Evolutionary conservation across 2,888 invertebrate genomes (phyloP).

Genomic region (Ichneumoninae sp.): DNA sequence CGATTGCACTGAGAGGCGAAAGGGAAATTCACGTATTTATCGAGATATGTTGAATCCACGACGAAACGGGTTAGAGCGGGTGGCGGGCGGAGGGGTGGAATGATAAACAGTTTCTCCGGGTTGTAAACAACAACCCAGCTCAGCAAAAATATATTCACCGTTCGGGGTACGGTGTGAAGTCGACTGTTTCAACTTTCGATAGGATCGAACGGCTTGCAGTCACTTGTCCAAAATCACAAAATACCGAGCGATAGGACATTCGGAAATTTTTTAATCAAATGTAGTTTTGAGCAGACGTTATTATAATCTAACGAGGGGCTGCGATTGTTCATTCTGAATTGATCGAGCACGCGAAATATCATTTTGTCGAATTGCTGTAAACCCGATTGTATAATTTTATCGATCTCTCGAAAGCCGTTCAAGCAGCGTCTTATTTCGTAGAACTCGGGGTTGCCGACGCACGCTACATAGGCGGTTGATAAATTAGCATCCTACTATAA

Average conservation of each 20-base stretch:
- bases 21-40: conserved; percentile 44
- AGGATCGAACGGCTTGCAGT: neutral
- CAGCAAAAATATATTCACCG: conserved; percentile 76
- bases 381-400: too few relatives aligned
- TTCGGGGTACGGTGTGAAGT: conserved; percentile 64
- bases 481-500: too few relatives aligned
- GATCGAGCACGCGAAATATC: too few relatives aligned
- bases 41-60: conserved; percentile 46
- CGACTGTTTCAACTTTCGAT: conserved; percentile 12
- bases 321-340: too few relatives aligned
- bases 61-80: conserved; percentile 21
- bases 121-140: conserved; percentile 78
- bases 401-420: too few relatives aligned
- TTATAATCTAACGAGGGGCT: too few relatives aligned
- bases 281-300: neutral
- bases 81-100: conserved; percentile 60
- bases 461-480: too few relatives aligned
- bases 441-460: too few relatives aligned
- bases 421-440: too few relatives aligned
- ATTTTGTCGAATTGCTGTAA: too few relatives aligned
- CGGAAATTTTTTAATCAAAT: neutral
- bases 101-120: conserved; percentile 72
- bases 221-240: too few relatives aligned
- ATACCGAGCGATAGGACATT: neutral
- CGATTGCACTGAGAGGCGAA: neutral